These are phyloP conservation scores for Penelope pileata DNA, from an alignment of 2,113 vertebrate species.

Conservation along the genomic window DNA sequence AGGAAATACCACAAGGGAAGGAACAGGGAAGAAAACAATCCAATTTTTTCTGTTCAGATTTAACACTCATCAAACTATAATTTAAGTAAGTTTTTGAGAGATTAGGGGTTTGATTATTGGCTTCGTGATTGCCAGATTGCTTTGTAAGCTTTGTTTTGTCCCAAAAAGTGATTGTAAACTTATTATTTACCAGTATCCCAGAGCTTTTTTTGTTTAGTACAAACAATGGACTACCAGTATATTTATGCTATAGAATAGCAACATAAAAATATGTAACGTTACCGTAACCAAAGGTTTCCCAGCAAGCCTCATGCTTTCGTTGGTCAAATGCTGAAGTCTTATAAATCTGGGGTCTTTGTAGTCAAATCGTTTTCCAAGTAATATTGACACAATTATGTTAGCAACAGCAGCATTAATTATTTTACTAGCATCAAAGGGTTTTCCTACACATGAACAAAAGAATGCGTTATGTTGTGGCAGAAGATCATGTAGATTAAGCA, in stretches of 20 bases:
- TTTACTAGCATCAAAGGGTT: slow-evolving; percentile 45
- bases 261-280: not conserved
- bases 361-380: slow-evolving; percentile 72
- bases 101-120: not conserved
- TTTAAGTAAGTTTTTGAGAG: not conserved
- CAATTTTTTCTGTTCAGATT: not conserved
- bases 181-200: not conserved
- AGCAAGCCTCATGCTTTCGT: slow-evolving; percentile 59
- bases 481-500: not conserved
- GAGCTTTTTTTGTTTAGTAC: not conserved
- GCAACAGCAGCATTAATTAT: slow-evolving; percentile 56
- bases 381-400: slow-evolving; percentile 70
- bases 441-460: slow-evolving; percentile 25
- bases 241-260: not conserved
- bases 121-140: not conserved
- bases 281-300: slow-evolving; percentile 51
- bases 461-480: not conserved
- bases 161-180: not conserved
- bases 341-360: slow-evolving; percentile 62
- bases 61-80: not conserved
- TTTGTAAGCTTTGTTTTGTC: not conserved
- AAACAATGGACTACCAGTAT: not conserved
- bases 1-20: not conserved
- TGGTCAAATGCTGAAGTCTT: slow-evolving; percentile 53
- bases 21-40: not conserved